Evolutionary conservation across 2,113 vertebrate genomes (phyloP), one percentile per base, ranked within the genome.

Genomic region (Gila orcuttii): DNA sequence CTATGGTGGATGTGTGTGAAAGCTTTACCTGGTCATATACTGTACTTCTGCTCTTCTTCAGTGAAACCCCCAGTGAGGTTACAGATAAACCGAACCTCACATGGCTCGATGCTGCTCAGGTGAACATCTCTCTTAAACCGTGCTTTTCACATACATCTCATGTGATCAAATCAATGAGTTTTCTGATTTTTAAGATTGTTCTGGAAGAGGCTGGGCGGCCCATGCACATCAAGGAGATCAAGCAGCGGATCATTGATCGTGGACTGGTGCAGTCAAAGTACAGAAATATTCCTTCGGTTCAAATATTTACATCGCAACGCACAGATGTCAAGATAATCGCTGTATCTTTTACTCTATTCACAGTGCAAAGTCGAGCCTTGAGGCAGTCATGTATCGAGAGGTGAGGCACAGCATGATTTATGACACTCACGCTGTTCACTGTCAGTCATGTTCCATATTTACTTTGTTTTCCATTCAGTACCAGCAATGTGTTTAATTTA

Each of bases 221-320:
- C 19, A 95, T 96, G 95, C 95, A 96, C 91, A 96, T 96, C 87
- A 96, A 96, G 84, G 95, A 96, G 87, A 96, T 96, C 60, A 96
- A 96, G 86, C 94, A 96, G 78, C 93, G 94, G 87, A 95, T 96
- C 79, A 93, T 95, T 28, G 94, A 96, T 89, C 91, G 93, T 39
- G 95, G 95, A 82, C 92, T 96, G 73, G 95, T 96, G 88, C 95
- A 96, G 69, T 96, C 95, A 31, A 96, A 96, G 95, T 96, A 94
- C 55, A 85, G 15, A 73, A 71, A 79, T 13, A 6, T 25, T n/a
- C 25, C 39, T 25, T 0, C 2, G 1, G 25, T 15, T n/a, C 21
- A 57, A n/a, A 42, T 36, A 19, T 79, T 6, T 3, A 60, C 12
- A 42, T 25, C 23, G 1, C 1, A 12, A 25, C 15, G 10, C 17